These are phyloP conservation scores for Thalassophryne amazonica DNA, from an alignment of 2,797 vertebrate species.

Conservation along the genomic window DNA sequence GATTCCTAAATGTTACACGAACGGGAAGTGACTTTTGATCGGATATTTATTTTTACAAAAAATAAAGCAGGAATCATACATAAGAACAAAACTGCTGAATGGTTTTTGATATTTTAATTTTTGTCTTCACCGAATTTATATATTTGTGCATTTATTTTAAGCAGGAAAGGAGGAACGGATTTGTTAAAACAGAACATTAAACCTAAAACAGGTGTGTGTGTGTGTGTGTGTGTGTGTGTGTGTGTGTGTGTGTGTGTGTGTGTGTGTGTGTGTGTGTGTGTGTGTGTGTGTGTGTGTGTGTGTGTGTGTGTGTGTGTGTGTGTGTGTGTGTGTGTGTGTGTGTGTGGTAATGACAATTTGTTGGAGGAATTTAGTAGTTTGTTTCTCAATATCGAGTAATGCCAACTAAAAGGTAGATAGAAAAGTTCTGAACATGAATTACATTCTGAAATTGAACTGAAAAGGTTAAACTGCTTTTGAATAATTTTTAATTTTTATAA, in stretches of 20 bases:
- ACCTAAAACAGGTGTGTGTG: neutral
- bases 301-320: neutral
- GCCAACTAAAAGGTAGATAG: too few species aligned
- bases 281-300: neutral
- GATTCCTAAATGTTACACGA: constrained; percentile 57
- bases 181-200: too few species aligned
- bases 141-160: neutral
- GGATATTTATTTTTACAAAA: neutral
- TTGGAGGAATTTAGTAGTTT: too few species aligned
- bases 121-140: neutral
- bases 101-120: neutral
- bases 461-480: too few species aligned
- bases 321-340: neutral
- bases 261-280: neutral
- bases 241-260: neutral
- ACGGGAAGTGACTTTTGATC: too few species aligned
- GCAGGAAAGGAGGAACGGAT: too few species aligned
- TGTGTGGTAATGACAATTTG: too few species aligned
- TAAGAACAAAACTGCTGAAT: neutral
- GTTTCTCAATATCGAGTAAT: too few species aligned
- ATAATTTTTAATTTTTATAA: too few species aligned
- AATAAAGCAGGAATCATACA: neutral
- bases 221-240: neutral
- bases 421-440: too few species aligned
- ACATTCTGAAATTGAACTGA: too few species aligned